Evolutionary conservation across 2,113 vertebrate genomes (phyloP).

Genomic region (Leucoraja erinaceus): DNA sequence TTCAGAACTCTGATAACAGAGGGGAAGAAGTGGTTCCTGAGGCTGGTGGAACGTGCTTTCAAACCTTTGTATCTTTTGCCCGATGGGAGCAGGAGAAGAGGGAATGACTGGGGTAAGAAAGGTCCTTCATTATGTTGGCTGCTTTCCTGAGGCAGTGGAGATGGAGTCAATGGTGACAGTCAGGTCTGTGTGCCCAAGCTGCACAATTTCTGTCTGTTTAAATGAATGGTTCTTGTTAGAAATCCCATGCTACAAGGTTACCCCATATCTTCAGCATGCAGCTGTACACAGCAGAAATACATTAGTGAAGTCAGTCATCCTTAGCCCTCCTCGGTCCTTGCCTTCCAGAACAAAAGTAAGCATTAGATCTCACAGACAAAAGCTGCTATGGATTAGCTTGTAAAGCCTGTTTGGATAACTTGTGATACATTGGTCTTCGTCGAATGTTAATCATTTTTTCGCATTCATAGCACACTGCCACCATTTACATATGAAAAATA

Average conservation of each 20-base stretch:
- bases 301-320: neutral
- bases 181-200: neutral
- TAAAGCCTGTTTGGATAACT: slow-evolving; percentile 28
- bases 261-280: neutral
- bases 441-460: slow-evolving; percentile 19
- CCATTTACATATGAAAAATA: slow-evolving; percentile 35
- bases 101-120: no score
- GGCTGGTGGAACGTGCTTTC: no score
- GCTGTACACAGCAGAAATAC: neutral
- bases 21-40: no score
- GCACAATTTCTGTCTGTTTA: neutral
- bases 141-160: no score
- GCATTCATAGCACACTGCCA: neutral
- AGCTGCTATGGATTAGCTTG: neutral
- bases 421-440: neutral
- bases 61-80: no score
- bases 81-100: no score
- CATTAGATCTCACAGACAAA: neutral
- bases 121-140: no score
- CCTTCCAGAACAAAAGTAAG: neutral
- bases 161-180: no score
- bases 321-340: neutral
- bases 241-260: neutral
- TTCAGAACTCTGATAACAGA: no score
- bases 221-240: neutral